phyloP scores from a whole-genome alignment of 2,888 invertebrate genomes.

The Pristionchus fissidentatus region DNA sequence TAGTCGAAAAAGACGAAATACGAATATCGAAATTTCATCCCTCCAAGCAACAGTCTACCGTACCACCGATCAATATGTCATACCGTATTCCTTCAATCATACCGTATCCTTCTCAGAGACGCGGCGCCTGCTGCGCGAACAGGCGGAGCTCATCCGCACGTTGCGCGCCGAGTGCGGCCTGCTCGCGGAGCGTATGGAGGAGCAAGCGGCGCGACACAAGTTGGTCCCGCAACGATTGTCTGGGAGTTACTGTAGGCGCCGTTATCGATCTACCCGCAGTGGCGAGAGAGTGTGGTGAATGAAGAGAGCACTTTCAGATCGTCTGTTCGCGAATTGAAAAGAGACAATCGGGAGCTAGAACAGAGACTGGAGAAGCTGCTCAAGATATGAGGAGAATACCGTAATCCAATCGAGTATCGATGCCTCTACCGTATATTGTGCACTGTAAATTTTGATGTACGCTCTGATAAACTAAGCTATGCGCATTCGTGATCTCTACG shows the following conservation, averaged over 20 bases:
- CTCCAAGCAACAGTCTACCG: not conserved
- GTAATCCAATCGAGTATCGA: not conserved
- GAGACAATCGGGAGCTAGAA: slow-evolving; percentile 52
- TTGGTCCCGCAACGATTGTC: too few relatives aligned
- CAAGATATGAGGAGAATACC: slow-evolving; percentile 49
- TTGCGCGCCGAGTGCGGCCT: slow-evolving; percentile 59
- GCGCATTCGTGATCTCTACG: too few relatives aligned
- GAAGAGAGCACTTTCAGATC: slow-evolving; percentile 40
- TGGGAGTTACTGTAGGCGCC: too few relatives aligned
- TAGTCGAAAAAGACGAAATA: not conserved
- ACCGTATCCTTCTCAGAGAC: slow-evolving; percentile 56
- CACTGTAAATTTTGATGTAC: too few relatives aligned
- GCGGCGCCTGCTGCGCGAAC: slow-evolving; percentile 57
- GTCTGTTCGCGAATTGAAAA: slow-evolving; percentile 51
- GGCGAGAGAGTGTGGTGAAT: not conserved
- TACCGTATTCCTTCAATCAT: too few relatives aligned
- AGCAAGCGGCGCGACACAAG: slow-evolving; percentile 48
- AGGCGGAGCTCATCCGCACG: slow-evolving; percentile 60
- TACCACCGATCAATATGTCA: too few relatives aligned
- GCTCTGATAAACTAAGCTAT: too few relatives aligned
- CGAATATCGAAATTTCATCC: not conserved
- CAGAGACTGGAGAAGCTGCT: slow-evolving; percentile 52
- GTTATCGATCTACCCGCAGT: too few relatives aligned
- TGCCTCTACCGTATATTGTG: not conserved
- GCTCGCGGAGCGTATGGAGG: slow-evolving; percentile 56